Base-by-base conservation (phyloP, 2,888 invertebrate genomes). In the Acronicta aceris region DNA sequence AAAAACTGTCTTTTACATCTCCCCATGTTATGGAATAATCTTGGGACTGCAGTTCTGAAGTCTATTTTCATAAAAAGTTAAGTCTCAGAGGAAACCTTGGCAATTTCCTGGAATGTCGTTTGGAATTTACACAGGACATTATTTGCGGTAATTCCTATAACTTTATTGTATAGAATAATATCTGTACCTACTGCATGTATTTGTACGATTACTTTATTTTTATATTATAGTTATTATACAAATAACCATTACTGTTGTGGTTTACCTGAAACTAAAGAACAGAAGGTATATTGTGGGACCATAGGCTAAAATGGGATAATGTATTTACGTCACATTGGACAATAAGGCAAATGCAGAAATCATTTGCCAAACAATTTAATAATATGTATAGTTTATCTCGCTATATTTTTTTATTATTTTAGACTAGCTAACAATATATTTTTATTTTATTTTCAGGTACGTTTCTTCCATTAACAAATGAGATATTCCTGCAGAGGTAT, bases 381-480 rank as follows among this genome's bases (percentile, higher is more conserved):
- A 30, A 30, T 9, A 30, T 21, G 21, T 21, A 21, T 0, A 8
- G 3, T 30, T 30, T 30, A 30, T 30, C 10, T 8, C 5, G 9
- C 10, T 30, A 30, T 27, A 25, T 7, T 27, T 30, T 30, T 30
- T 10, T 30, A 30, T 30, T 30, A 30, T 30, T 30, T 30, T 30
- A 10, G 8, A 30, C 10, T 30, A 30, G 9, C 33, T 33, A 33
- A 33, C 33, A 33, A 33, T 33, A 27, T 33, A 21, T 33, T 33
- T 33, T 16, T 52, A 49, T 56, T 49, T 47, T 21, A 70, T 41
- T 79, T 81, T 53, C 79, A 81, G 81, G 81, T 81, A 79, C 59
- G 49, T 65, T 13, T 17, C 15, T 47, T 27, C 15, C 1, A 6
- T 46, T 30, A 7, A 41, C 5, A 45, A 33, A 33, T 3, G 10